Base-by-base conservation (phyloP, 1,140 invertebrate species). In the Bombus terrestris region DNA sequence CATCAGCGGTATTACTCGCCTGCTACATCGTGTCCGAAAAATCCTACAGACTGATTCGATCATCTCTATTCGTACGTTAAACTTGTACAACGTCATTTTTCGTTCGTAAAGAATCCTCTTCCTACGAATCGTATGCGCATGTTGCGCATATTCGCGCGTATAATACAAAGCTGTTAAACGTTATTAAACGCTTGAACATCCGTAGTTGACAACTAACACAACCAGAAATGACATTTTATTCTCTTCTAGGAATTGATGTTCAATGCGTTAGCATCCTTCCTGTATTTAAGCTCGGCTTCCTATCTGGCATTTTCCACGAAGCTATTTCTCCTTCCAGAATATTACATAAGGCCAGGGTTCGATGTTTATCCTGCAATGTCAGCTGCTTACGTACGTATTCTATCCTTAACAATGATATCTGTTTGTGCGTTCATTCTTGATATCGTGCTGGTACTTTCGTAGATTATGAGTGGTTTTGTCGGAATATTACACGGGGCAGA, bases 321-420 rank as follows among this genome's bases (percentile, higher is more conserved):
- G 91, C 94, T 97, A 39, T 97, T 97, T 93, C 93, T 98, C 53
- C 97, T 97, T 93, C 96, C 97, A 0, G 91, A 95, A 62, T 96
- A 96, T 92, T 92, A 96, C 43, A 91, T 96, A 39, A 96, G 94
- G 32, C 95, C 96, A 6, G 96, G 96, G 81, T 97, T 96, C 90
- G 96, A 97, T 91, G 97, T 97, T 43, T 98, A 97, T 95, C 97
- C 97, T 28, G 97, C 97, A 3, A 98, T 98, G 97, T 97, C 97
- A 39, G 97, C 97, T 2, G 97, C 97, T 77, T 98, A 98, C 93
- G 98, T 98, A 95, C 97, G 97, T 96, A 81, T 59, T 10, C 64
- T 68, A 32, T 43, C 47, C 18, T 5, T 47, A 15, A 6, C 12
- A 10, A 53, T 3, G 32, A 22, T 22, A 80, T 41, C 5, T 25